Percentiles rank a stretch among this genome's conserved stretches.
Evolutionary conservation across 2,888 invertebrate species (phyloP).

Genomic region (Agonum fuliginosum): DNA sequence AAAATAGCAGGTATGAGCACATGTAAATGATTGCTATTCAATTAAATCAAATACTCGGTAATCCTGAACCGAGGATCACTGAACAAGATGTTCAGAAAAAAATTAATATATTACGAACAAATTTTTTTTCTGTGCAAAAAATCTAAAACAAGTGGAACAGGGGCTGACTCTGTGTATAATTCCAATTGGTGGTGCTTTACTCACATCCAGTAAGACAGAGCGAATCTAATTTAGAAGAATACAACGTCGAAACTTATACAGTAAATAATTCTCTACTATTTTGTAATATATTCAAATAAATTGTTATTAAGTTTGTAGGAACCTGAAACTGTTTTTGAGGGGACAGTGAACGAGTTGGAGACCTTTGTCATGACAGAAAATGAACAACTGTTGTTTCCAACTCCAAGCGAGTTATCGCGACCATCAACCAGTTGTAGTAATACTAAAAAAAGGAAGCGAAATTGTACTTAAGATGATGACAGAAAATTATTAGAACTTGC

Average conservation of each 20-base stretch:
- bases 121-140: neutral
- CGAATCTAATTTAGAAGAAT: neutral
- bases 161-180: neutral
- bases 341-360: neutral
- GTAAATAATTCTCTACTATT: neutral
- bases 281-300: neutral
- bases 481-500: neutral
- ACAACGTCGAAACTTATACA: neutral
- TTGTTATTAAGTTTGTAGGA: neutral
- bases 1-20: neutral
- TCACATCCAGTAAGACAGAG: neutral
- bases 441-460: neutral
- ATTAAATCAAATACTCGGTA: neutral
- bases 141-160: too few relatives aligned
- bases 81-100: neutral
- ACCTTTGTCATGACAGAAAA: neutral
- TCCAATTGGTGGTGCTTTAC: neutral
- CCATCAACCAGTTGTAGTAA: neutral
- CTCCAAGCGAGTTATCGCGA: neutral
- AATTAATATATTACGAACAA: neutral
- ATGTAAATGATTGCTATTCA: neutral
- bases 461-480: neutral
- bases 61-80: neutral
- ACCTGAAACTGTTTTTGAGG: neutral
- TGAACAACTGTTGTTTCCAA: neutral